Evolutionary conservation across 2,113 vertebrate species (phyloP).

Genomic region (Neogale vison): DNA sequence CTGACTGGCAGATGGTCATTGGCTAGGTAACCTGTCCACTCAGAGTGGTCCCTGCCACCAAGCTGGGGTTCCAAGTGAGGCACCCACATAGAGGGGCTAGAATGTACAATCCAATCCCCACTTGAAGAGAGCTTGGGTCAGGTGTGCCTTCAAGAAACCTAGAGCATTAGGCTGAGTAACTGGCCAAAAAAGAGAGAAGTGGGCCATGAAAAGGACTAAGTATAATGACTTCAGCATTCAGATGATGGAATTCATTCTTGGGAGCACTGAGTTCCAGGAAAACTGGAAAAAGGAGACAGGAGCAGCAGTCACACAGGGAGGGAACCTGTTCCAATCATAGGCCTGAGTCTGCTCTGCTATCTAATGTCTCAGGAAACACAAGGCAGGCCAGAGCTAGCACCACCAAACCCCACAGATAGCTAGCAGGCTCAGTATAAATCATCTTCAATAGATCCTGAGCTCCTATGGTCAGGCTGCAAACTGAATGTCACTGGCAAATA

Average conservation of each 20-base stretch:
- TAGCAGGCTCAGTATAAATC: background rate
- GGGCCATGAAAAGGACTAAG: background rate
- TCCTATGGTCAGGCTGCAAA: background rate
- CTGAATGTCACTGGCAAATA: background rate
- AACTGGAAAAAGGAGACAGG: background rate
- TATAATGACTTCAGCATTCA: background rate
- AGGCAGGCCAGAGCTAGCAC: background rate
- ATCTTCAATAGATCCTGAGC: background rate
- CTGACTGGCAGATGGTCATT: background rate
- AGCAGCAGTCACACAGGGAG: background rate
- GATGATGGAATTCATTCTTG: background rate
- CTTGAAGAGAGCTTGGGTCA: background rate
- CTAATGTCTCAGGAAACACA: background rate
- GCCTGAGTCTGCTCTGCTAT: background rate
- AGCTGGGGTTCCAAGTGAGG: background rate
- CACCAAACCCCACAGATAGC: accelerated
- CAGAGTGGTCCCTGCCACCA: background rate
- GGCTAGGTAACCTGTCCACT: background rate
- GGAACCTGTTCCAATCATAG: background rate
- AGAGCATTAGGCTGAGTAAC: background rate
- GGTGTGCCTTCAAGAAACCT: background rate
- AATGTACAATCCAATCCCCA: background rate
- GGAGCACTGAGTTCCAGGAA: background rate
- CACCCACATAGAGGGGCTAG: background rate
- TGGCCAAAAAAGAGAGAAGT: background rate